These are phyloP conservation scores for Sceloporus undulatus DNA, from an alignment of 2,113 vertebrate species.

Conservation along the genomic window DNA sequence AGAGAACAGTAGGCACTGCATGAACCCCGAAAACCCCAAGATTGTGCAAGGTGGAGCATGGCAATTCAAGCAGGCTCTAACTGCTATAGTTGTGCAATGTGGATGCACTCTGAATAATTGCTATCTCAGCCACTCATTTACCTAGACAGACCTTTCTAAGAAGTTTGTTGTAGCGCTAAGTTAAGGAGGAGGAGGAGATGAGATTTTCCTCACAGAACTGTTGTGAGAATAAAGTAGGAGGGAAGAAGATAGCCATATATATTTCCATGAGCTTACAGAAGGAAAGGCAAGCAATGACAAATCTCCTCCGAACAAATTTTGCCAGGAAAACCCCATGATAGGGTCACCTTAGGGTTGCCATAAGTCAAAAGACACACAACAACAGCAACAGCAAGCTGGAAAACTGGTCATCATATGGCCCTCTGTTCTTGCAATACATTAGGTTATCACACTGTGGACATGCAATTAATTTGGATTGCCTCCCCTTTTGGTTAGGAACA, in stretches of 20 bases:
- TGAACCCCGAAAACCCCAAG: too few species aligned
- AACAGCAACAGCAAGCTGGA: background rate
- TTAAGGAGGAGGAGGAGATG: background rate
- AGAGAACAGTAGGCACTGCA: too few species aligned
- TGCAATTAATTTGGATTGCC: slow-evolving; percentile 47
- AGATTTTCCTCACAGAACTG: background rate
- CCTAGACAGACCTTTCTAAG: background rate
- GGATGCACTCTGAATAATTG: background rate
- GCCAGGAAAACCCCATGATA: too few species aligned
- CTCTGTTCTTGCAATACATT: slow-evolving; percentile 57
- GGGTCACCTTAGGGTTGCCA: too few species aligned
- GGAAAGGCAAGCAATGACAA: background rate
- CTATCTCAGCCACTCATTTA: background rate
- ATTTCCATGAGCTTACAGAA: background rate
- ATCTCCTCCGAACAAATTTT: too few species aligned
- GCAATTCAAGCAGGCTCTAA: too few species aligned
- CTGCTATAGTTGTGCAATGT: too few species aligned
- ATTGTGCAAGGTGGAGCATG: too few species aligned
- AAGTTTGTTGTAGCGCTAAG: background rate
- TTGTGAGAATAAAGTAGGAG: too few species aligned
- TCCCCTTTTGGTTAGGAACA: slow-evolving; percentile 45
- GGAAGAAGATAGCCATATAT: too few species aligned
- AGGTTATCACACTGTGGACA: too few species aligned
- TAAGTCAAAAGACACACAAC: too few species aligned
- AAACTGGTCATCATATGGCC: slow-evolving; percentile 7